Base-by-base conservation (phyloP, 2,888 invertebrate genomes). In the Pteria penguin region DNA sequence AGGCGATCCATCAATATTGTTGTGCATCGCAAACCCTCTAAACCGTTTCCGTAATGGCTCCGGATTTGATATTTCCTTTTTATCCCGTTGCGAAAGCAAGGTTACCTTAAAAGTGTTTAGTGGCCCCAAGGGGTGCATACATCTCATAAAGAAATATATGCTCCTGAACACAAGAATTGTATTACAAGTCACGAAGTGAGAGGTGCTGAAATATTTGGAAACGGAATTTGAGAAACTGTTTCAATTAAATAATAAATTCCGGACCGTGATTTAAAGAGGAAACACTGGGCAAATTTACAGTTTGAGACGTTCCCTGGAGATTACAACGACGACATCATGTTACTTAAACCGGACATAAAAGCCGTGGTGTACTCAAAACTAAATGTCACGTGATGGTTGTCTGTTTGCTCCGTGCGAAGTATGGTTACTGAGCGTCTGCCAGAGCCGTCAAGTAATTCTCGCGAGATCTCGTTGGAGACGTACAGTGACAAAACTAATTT, bases 361-460 rank as follows among this genome's bases (percentile, higher is more conserved):
- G 57, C 52, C 31, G 58, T 65, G 69, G 57, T 36, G 31, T 63
- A 75, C 75, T 75, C 65, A n/a, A 54, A 55, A 57, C 29, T 75
- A 75, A 58, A 74, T 75, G 70, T 70, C 27, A 24, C 22, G 45
- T 36, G 70, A 70, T 70, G 29, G 61, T 61, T 70, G 70, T 14
- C 27, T 60, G 29, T 60, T 70, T 70, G 61, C 52, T 70, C 33
- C 33, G 70, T 65, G 75, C 63, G 70, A 63, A 70, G 70, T 60
- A 62, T 69, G 60, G 60, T 57, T 74, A 62, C 67, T 61, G 61
- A 68, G 52, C 68, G 68, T 68, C 74, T 61, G 62, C 52, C 32
- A 63, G 62, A 74, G 61, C 68, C 68, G 74, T 74, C 52, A 68
- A 62, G 61, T 33, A 61, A 45, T 54, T 69, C 74, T 68, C 74